Percentiles rank a stretch among this genome's conserved stretches.
Evolutionary conservation across 2,797 vertebrate species (phyloP).

Genomic region (Microctenopoma stevenorrisi): DNA sequence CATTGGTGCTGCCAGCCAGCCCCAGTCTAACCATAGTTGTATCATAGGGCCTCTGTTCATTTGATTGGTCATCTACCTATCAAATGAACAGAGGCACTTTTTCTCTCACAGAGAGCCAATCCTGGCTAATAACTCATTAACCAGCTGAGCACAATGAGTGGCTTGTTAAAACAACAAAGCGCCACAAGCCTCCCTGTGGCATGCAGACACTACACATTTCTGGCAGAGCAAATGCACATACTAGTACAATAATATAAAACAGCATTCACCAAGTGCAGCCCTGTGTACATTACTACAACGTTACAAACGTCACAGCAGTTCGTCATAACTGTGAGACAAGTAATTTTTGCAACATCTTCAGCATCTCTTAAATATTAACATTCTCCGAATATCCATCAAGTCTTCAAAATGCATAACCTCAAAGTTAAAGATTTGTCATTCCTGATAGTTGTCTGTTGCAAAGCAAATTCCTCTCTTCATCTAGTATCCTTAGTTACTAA

Average conservation of each 20-base stretch:
- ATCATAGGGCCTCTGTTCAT: constrained; percentile 22
- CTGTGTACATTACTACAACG: background rate
- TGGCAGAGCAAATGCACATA: constrained; percentile 20
- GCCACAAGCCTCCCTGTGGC: constrained; percentile 24
- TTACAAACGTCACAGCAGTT: background rate
- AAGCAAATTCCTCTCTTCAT: constrained; percentile 31
- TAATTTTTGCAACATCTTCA: background rate
- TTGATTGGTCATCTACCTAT: constrained; percentile 26
- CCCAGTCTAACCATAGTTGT: background rate
- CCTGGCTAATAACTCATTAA: constrained; percentile 65
- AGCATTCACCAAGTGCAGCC: background rate
- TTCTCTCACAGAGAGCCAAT: constrained; percentile 39
- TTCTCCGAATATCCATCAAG: constrained; percentile 11
- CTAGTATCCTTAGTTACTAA: constrained; percentile 40
- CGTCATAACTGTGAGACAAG: background rate
- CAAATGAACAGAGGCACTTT: constrained; percentile 12
- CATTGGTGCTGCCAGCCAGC: background rate
- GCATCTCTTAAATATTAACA: background rate
- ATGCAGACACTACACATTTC: constrained; percentile 38
- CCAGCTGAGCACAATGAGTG: constrained; percentile 55
- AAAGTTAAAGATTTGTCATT: constrained; percentile 1
- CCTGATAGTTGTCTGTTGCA: constrained; percentile 23
- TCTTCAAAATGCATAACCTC: background rate
- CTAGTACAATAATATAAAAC: constrained; percentile 19
- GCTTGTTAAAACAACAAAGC: constrained; percentile 51